Percentiles rank a stretch among this genome's conserved stretches.
phyloP scores from a whole-genome alignment of 2,113 vertebrate genomes.

The Chaetura pelagica region DNA sequence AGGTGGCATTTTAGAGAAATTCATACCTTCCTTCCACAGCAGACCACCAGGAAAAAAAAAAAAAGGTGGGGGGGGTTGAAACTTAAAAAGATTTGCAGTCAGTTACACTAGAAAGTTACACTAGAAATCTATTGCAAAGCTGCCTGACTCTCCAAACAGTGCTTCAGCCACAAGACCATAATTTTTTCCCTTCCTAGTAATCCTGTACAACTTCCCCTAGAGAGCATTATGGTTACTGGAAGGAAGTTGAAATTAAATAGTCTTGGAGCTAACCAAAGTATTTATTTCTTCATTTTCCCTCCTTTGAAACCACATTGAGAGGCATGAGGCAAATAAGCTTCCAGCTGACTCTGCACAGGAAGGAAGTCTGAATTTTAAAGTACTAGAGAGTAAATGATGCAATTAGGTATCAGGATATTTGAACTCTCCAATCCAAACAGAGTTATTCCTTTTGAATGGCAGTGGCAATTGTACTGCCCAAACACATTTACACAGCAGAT shows the following conservation, averaged over 20 bases:
- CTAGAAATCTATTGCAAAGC: not conserved
- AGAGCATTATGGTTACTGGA: not conserved
- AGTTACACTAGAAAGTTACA: not conserved
- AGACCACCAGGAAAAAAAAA: not conserved
- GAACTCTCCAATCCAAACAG: not conserved
- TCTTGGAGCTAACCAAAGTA: not conserved
- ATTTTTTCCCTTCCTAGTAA: not conserved
- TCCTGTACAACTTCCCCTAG: not conserved
- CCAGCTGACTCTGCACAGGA: constrained; percentile 7
- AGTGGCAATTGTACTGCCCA: not conserved
- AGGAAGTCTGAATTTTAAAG: constrained; percentile 24
- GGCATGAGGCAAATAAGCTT: not conserved
- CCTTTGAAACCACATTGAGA: not conserved
- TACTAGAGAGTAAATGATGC: not conserved
- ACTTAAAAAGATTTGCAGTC: not conserved
- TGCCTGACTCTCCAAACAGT: not conserved
- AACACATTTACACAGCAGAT: not conserved
- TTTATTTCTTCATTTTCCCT: not conserved
- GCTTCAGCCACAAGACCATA: not conserved
- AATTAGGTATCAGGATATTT: not conserved
- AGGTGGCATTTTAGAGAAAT: not conserved
- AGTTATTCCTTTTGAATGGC: not conserved
- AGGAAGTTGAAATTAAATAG: constrained; percentile 12
- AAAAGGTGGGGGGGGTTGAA: not conserved
- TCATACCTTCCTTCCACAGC: not conserved